Evolutionary conservation across 2,113 vertebrate species (phyloP).

Genomic region (Rhinogobius similis): DNA sequence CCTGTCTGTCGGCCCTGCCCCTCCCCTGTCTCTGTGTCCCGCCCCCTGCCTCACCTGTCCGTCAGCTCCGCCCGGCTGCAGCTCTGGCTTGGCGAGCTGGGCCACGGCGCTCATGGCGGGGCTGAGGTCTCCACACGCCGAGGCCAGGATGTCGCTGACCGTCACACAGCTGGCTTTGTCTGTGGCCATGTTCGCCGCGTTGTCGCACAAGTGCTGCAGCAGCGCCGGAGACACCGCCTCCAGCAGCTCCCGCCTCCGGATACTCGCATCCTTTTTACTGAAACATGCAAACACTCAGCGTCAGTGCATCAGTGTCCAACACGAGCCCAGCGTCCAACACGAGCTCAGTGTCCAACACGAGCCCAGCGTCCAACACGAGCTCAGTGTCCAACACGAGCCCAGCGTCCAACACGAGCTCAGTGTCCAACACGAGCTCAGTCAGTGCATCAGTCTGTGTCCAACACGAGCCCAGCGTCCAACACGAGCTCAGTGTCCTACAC

Average conservation of each 20-base stretch:
- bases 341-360: too few relatives aligned
- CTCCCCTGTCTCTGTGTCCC: neutral
- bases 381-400: too few relatives aligned
- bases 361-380: too few relatives aligned
- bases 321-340: too few relatives aligned
- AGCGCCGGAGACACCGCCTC: constrained; percentile 86
- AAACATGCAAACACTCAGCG: neutral
- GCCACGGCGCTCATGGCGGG: constrained; percentile 87
- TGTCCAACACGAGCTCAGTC: too few relatives aligned
- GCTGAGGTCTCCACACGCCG: constrained; percentile 81
- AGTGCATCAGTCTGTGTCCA: too few relatives aligned
- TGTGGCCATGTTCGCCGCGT: constrained; percentile 80
- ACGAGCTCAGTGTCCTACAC: too few relatives aligned
- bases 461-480: too few relatives aligned
- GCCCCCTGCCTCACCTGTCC: constrained; percentile 76
- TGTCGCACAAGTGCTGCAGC: constrained; percentile 81
- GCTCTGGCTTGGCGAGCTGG: constrained; percentile 80
- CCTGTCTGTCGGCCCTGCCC: neutral
- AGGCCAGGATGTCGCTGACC: constrained; percentile 84
- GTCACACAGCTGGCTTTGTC: constrained; percentile 85
- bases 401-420: too few relatives aligned
- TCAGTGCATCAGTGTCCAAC: too few relatives aligned
- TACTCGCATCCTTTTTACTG: constrained; percentile 88
- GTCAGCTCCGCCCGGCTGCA: constrained; percentile 83
- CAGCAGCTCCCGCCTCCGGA: constrained; percentile 85